These are phyloP conservation scores for Sturnus vulgaris DNA, from an alignment of 2,113 vertebrate species.

Conservation along the genomic window DNA sequence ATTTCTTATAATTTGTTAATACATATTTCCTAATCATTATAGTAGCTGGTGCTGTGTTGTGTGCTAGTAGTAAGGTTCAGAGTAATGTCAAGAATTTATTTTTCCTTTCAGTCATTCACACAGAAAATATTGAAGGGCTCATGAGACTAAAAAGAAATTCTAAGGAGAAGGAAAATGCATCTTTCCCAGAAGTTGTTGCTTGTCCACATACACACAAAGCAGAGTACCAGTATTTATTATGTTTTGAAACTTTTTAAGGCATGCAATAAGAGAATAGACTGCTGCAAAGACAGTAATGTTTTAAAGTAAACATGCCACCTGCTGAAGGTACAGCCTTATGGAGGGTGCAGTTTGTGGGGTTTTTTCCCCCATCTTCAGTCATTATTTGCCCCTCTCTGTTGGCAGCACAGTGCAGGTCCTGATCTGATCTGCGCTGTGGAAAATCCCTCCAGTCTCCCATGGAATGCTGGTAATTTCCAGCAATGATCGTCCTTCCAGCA, in stretches of 20 bases:
- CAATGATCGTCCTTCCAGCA: too few species aligned
- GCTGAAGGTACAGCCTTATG: background rate
- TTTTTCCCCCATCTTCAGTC: background rate
- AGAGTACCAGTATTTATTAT: background rate
- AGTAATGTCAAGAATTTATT: background rate
- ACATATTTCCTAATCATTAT: background rate
- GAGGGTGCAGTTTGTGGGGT: accelerated
- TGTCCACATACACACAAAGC: background rate
- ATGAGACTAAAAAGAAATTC: background rate
- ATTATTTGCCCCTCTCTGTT: background rate
- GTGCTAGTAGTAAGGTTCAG: background rate
- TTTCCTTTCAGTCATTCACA: background rate
- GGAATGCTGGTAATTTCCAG: background rate
- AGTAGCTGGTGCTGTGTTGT: background rate
- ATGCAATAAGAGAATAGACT: background rate
- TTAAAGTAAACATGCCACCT: background rate
- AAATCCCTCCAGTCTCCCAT: background rate
- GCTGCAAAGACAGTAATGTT: background rate
- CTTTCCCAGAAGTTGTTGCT: background rate
- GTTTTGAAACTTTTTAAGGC: background rate
- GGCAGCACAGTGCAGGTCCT: background rate
- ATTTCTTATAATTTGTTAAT: background rate
- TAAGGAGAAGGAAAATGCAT: background rate
- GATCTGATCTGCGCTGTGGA: background rate
- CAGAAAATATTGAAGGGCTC: background rate